Base-by-base conservation (phyloP, 1,140 invertebrate genomes). In the Caenorhabditis brenneri region DNA sequence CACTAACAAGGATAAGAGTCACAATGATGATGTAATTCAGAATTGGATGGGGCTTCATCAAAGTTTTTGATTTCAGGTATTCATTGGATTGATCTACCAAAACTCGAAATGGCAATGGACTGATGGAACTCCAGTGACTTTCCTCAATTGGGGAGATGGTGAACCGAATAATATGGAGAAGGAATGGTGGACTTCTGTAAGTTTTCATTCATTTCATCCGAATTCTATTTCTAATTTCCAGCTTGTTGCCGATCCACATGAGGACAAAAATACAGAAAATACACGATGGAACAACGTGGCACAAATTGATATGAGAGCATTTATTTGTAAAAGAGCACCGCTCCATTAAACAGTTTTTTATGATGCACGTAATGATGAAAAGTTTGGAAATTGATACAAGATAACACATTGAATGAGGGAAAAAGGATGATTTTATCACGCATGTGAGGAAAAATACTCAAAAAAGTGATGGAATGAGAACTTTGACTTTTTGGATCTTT, bases 61-160 rank as follows among this genome's bases (percentile, higher is more conserved):
- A n/a, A 0, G 16, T 19, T 10, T 36, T 36, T 36, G 2, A 36
- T 36, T 65, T 36, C 31, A 65, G 58, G 58, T 65, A n/a, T 74
- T 74, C 65, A 74, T 74, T 31, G 65, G 65, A 42, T 74, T 74
- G 29, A 42, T 74, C 36, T 74, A 74, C n/a, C 36, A 74, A 46
- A 74, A 74, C n/a, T 74, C 65, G 5, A 74, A 74, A 74, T 74
- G 65, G 65, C 65, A 74, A 74, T 74, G 65, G 65, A 74, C 65
- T 74, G 65, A 74, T 46, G 65, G 65, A 74, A 42, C 65, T 24
- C 19, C 65, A 19, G 65, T 74, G 2, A 42, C 22, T 24, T 74
- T 19, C 15, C 36, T 74, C 36, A 74, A 74, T 10, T 74, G 65
- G 65, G 65, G 65, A 74, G 65, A 74, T 42, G 65, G 65, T 24